Base-by-base conservation (phyloP, 2,113 vertebrate species). In the Pyrgilauda ruficollis region DNA sequence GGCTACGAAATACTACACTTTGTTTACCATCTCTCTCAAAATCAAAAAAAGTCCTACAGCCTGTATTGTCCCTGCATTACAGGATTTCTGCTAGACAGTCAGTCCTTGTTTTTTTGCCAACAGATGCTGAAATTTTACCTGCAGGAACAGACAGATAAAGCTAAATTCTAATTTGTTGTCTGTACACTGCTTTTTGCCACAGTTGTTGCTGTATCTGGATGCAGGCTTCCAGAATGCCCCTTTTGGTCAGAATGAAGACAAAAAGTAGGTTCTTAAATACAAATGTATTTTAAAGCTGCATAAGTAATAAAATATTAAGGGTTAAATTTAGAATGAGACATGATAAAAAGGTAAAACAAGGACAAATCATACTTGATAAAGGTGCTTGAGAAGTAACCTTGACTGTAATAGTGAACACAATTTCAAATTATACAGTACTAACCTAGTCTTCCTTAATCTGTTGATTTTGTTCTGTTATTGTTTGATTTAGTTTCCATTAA, bases 1-100 rank as follows among this genome's bases (percentile, higher is more conserved):
- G 56, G 43, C 26, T 63, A 7, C n/a, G 49, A 87, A 79, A 74
- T 5, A 1, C 3, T 7, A 7, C 16, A 24, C 7, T 13, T 72
- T 23, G 13, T n/a, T 41, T 46, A 56, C 7, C 14, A 41, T 33
- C 22, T 8, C 41, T 47, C 50, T 82, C 41, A 70, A 87, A 85
- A 78, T 6, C 0, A 2, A 31, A 1, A 31, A 73, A 43, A 5
- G 4, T 50, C 9, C 50, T 67, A 24, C 11, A 19, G 11, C 2
- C 2, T 26, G 11, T 74, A 13, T 7, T 68, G 56, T 44, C 8
- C 3, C 16, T 33, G 15, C 8, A 53, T 11, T 70, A n/a, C 30
- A 66, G 21, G 2, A 2, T 15, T 74, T 85, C 41, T 63, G 11
- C 17, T 43, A n/a, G 11, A 19, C 63, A 50, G 7, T 10, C 13